Conservation (phyloP, 2,888 invertebrate genomes). For the Epiblema foenella region DNA sequence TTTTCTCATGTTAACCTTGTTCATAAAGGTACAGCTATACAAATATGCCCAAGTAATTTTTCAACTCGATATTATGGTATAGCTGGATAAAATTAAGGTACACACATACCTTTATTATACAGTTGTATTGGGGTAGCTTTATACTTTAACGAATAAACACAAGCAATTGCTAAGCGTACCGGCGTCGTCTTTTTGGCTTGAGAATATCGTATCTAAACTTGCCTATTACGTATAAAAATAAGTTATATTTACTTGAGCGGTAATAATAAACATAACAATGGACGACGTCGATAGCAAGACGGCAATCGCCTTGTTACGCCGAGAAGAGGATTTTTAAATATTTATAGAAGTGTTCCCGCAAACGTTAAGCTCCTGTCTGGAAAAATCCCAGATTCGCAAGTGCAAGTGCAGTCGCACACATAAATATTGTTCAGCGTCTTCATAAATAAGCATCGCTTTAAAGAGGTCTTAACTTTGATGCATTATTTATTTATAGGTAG, state of each 20-base stretch:
- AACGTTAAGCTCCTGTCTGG: slow-evolving; percentile 56
- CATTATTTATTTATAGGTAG: slow-evolving; percentile 34
- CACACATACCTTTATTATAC: too few relatives aligned
- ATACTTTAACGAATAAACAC: too few relatives aligned
- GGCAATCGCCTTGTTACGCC: slow-evolving; percentile 58
- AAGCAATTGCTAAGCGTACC: too few relatives aligned
- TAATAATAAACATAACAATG: slow-evolving; percentile 17
- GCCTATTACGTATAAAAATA: not conserved
- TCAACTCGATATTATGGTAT: too few relatives aligned
- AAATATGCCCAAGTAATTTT: not conserved
- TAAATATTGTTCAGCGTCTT: slow-evolving; percentile 45
- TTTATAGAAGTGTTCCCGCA: slow-evolving; percentile 60
- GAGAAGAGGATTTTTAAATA: slow-evolving; percentile 60
- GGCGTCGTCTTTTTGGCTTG: too few relatives aligned
- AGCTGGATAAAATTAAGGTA: too few relatives aligned
- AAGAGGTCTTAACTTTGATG: slow-evolving; percentile 38
- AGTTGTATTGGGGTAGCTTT: too few relatives aligned
- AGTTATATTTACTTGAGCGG: not conserved
- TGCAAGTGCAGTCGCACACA: slow-evolving; percentile 39
- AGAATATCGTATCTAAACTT: too few relatives aligned
- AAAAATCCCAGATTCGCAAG: slow-evolving; percentile 52
- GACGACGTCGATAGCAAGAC: slow-evolving; percentile 40
- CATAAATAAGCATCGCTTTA: slow-evolving; percentile 43
- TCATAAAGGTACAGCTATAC: not conserved
- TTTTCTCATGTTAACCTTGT: not conserved